phyloP scores from a whole-genome alignment of 2,888 invertebrate genomes.

The Anthoptus insignis region DNA sequence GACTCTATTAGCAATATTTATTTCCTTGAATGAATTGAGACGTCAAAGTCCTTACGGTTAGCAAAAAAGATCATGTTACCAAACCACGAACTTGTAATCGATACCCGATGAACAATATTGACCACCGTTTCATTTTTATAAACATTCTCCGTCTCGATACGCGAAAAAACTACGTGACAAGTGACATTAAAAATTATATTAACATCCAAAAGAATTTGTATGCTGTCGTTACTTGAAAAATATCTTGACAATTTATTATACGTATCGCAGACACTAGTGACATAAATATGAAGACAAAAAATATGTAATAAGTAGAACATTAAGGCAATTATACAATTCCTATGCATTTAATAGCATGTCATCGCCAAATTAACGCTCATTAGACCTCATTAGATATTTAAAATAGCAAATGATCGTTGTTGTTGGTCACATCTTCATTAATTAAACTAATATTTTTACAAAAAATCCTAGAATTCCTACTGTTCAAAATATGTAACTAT shows the following conservation, averaged over 20 bases:
- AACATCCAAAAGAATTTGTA: not conserved
- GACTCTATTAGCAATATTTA: conserved; percentile 70
- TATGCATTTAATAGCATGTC: conserved; percentile 78
- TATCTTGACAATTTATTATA: conserved; percentile 13
- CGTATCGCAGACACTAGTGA: conserved; percentile 21
- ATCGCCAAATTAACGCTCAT: conserved; percentile 77
- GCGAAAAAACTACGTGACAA: not conserved
- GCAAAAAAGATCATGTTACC: conserved; percentile 77
- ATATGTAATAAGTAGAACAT: conserved; percentile 62
- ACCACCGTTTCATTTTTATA: not conserved
- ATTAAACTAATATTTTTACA: conserved; percentile 5
- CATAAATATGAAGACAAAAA: conserved; percentile 51
- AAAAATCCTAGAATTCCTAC: not conserved
- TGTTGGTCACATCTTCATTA: conserved; percentile 17
- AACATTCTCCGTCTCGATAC: not conserved
- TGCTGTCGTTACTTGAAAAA: conserved; percentile 45
- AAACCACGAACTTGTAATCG: conserved; percentile 53
- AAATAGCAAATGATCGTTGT: conserved; percentile 52
- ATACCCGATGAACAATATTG: conserved; percentile 53
- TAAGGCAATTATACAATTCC: conserved; percentile 75
- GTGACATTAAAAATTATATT: not conserved
- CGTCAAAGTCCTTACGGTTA: conserved; percentile 78
- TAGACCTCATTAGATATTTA: conserved; percentile 82
- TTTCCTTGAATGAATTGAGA: conserved; percentile 83
- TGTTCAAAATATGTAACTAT: not conserved